A percentile compares a stretch with the other conserved stretches of the same genome.
These are phyloP conservation scores for Himalopsyche tibetana DNA, from an alignment of 2,888 invertebrate species.

Conservation along the genomic window DNA sequence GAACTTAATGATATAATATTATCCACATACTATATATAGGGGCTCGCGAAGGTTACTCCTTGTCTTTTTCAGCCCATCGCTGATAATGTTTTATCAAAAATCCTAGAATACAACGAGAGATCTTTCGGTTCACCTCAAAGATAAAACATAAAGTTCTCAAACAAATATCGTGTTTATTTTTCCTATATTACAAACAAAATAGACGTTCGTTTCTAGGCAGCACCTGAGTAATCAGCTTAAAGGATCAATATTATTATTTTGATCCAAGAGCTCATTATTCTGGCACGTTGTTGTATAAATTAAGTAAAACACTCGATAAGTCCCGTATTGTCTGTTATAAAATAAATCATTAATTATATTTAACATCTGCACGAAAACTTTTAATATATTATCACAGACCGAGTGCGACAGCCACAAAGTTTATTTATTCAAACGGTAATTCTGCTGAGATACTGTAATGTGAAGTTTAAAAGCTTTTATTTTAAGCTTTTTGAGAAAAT, in stretches of 20 bases:
- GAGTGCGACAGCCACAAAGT: background rate
- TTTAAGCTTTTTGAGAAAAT: too few species aligned
- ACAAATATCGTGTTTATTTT: too few species aligned
- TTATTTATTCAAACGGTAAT: background rate
- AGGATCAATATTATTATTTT: conserved; percentile 36
- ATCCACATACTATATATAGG: too few species aligned
- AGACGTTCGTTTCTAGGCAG: background rate
- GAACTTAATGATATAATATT: too few species aligned
- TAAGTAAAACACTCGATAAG: conserved; percentile 16
- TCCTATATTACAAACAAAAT: too few species aligned
- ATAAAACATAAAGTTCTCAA: too few species aligned
- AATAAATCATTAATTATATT: background rate
- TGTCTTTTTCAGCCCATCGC: too few species aligned
- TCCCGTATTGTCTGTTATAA: conserved; percentile 8
- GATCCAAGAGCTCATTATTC: conserved; percentile 6
- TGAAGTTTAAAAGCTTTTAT: too few species aligned
- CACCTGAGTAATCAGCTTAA: conserved; percentile 35
- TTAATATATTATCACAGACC: background rate
- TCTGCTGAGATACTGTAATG: background rate
- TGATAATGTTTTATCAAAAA: too few species aligned
- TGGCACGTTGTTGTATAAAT: conserved; percentile 33
- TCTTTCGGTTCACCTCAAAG: too few species aligned
- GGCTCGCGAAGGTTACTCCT: too few species aligned
- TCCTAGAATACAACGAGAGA: too few species aligned
- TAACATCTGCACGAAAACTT: background rate